A percentile compares a stretch with the other conserved stretches of the same genome.
These are phyloP conservation scores for Thera obeliscata DNA, from an alignment of 2,888 invertebrate species.

Conservation along the genomic window DNA sequence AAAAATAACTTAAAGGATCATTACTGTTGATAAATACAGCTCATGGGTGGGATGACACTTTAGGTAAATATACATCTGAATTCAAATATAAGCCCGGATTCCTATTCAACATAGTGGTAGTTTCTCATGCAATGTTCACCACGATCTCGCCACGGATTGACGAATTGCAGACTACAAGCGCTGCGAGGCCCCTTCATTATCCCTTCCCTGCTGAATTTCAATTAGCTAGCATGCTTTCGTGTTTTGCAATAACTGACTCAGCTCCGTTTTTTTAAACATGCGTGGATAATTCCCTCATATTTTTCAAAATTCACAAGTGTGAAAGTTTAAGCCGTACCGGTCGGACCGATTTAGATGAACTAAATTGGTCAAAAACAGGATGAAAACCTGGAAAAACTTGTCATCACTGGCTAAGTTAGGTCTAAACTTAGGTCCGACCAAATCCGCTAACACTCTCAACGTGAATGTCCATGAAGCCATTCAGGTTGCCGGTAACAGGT, in stretches of 20 bases:
- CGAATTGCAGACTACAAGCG: slow-evolving; percentile 54
- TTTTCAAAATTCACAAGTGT: not conserved
- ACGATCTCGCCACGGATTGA: slow-evolving; percentile 58
- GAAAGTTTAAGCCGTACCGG: not conserved
- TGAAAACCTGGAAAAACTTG: no score
- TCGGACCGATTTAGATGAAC: not conserved
- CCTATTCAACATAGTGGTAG: slow-evolving; percentile 35
- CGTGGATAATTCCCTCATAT: not conserved
- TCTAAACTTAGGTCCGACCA: no score
- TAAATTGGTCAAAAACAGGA: no score
- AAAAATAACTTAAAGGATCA: no score
- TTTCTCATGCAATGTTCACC: slow-evolving; percentile 59
- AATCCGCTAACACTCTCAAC: no score
- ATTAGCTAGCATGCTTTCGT: slow-evolving; percentile 80
- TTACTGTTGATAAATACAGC: no score
- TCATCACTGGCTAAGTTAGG: no score
- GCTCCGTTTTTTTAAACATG: slow-evolving; percentile 57
- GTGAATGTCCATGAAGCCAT: no score
- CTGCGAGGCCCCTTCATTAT: slow-evolving; percentile 74
- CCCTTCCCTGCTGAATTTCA: slow-evolving; percentile 84
- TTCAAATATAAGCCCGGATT: not conserved
- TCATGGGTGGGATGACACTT: no score
- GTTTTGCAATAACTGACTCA: slow-evolving; percentile 77
- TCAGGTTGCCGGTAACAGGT: no score
- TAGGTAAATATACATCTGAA: not conserved